Evolutionary conservation across 2,888 invertebrate genomes (phyloP), one percentile per base, ranked within the genome.

Genomic region (Platerodrilus igneus): DNA sequence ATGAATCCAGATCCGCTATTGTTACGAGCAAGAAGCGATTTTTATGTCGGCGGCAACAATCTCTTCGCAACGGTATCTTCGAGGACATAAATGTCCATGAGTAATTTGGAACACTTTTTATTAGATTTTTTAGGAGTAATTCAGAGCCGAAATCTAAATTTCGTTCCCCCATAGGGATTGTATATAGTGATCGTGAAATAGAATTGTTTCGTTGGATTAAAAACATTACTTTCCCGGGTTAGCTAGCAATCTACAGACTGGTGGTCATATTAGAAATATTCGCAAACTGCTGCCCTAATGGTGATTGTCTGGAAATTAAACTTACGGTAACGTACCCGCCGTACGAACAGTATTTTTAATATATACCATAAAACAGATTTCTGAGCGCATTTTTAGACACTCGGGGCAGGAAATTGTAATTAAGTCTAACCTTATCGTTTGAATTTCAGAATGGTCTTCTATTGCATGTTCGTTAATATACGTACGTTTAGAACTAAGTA

Each of bases 141-240:
- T 43, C 21, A 30, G 20, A 30, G 9, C 19, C 23, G 30, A 43
- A 37, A 38, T 43, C 34, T 35, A 43, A 43, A 37, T 26, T 19
- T 25, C 15, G 10, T 30, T 27, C 14, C 26, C 41, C 26, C 16
- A 5, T 9, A 30, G 26, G 15, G 16, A 33, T 21, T 32, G n/a
- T 17, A 27, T 42, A 34, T 25, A 13, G 27, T 7, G 20, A 27
- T 37, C 42, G 33, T 34, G 29, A 43, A 38, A 34, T 43, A 33
- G 38, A 34, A 38, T 27, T 25, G 41, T 46, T 48, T 38, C 37
- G n/a, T 37, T 29, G 48, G 50, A 52, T 52, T 51, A 51, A 51
- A 45, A 48, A 48, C 49, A 46, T 51, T 51, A 51, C 39, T 17
- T 40, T 32, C 9, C 32, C 15, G 30, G 33, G 29, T 26, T 18